Evolutionary conservation across 2,797 vertebrate genomes (phyloP), one percentile per base, ranked within the genome.

Genomic region (Tarsius wallacei): DNA sequence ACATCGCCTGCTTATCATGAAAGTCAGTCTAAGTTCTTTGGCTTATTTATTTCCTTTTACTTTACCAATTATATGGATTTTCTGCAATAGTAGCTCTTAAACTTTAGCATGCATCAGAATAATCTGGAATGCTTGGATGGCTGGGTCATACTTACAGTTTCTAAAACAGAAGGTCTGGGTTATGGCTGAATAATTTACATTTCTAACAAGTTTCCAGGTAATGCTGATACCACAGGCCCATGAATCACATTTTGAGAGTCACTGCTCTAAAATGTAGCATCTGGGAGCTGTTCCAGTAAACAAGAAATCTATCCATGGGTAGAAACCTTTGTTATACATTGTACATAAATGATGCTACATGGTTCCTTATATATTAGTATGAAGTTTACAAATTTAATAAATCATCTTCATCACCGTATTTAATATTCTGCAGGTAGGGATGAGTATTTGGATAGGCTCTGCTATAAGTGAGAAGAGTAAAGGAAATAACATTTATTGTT

Each of bases 351-450:
- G 53, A 77, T 84, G 49, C 80, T 84, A 64, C 33, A 49, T 73
- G 55, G 85, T 53, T 77, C 53, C 53, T 87, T 82, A 51, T 59
- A 53, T 68, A 51, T 73, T 95, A 76, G 83, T 68, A 68, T 66
- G 74, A 95, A 70, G 84, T 28, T 91, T 83, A 87, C 87, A 33
- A 94, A 91, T 71, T 83, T 78, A 78, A 59, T 80, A 71, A 88
- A 19, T 94, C 61, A 51, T 71, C 33, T 94, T 91, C 84, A 63
- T 84, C 24, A 59, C 28, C 63, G 59, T 59, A 51, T 64, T 78
- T 91, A 94, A 70, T n/a, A 78, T 78, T 91, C 55, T 88, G 12
- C 42, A 71, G 36, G 15, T 83, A 78, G 63, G 28, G 15, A n/a
- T 77, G 22, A 33, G 36, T 73, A 66, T 66, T 83, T 51, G 14